Evolutionary conservation across 1,140 invertebrate species (phyloP), one percentile per base, ranked within the genome.

Genomic region (Prorops nasuta): DNA sequence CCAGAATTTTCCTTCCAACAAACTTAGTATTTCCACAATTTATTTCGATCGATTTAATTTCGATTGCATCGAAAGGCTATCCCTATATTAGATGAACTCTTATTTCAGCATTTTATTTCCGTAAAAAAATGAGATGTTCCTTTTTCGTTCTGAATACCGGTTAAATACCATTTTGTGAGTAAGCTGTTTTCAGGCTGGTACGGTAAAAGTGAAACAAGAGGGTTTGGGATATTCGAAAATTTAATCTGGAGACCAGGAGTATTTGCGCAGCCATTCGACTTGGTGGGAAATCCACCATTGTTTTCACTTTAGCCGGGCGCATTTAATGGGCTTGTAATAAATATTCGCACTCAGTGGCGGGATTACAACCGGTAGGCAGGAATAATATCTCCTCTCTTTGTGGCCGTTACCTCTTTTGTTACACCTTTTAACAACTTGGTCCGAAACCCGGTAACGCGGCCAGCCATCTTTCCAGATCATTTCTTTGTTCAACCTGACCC

Each of bases 321-420:
- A 67, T 65, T 66, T 67, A 65, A 57, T 61, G 59, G 60, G 62
- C 54, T n/a, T 52, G 67, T 70, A 69, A 71, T 71, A 71, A 71
- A 71, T 70, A 69, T 61, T 71, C 60, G 64, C 63, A 60, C 63
- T 63, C 62, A 53, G 54, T 53, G 52, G 53, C 49, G 60, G 62
- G 66, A 70, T 64, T 65, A 64, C 60, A 59, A 56, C 63, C 69
- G 58, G 59, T 61, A 64, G 64, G 64, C 63, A 64, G 66, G 66
- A 72, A 69, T 72, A 72, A 69, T 72, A 70, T 70, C 60, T 63
- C n/a, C n/a, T n/a, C 69, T 66, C 66, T 68, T 67, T 65, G 65
- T 68, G 60, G 53, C 61, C 62, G 59, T 58, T 56, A 56, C 51
- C 54, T 65, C 58, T 53, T 67, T 67, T 69, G 65, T 67, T 67